These are phyloP conservation scores for Acestrorhynchus altus DNA, from an alignment of 2,797 vertebrate species.

Conservation along the genomic window DNA sequence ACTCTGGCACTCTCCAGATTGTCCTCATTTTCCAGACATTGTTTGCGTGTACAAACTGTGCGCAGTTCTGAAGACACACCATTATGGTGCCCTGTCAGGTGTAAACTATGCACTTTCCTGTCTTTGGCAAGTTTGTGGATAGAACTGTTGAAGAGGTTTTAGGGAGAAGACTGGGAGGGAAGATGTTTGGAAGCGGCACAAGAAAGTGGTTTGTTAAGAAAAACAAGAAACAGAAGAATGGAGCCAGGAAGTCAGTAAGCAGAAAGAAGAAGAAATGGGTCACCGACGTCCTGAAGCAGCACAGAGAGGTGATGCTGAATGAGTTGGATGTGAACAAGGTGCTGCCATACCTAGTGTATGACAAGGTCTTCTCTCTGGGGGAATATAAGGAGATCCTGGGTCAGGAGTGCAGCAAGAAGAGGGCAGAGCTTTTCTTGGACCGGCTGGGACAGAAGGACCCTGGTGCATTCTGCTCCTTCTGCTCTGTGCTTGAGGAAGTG, in stretches of 20 bases:
- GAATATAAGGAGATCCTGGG: constrained; percentile 89
- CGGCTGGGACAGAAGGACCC: constrained; percentile 87
- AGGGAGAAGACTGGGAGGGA: constrained; percentile 65
- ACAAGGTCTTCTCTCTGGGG: constrained; percentile 86
- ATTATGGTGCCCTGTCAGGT: constrained; percentile 62
- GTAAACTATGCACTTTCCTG: constrained; percentile 74
- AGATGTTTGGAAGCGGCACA: constrained; percentile 83
- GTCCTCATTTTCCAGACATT: constrained; percentile 77
- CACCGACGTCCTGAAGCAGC: constrained; percentile 78
- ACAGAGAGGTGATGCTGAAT: constrained; percentile 81
- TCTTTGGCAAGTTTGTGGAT: constrained; percentile 64
- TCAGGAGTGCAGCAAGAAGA: constrained; percentile 75
- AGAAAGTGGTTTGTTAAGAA: constrained; percentile 84
- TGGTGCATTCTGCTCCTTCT: constrained; percentile 85
- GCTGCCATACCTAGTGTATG: constrained; percentile 85
- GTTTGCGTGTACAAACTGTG: constrained; percentile 68
- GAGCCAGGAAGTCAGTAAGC: constrained; percentile 71
- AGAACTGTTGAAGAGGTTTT: constrained; percentile 65
- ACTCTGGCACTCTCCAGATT: constrained; percentile 82
- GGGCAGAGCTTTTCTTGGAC: constrained; percentile 84
- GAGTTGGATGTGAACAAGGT: constrained; percentile 85
- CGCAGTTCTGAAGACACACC: constrained; percentile 62
- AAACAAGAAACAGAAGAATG: constrained; percentile 74
- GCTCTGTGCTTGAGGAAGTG: constrained; percentile 87
- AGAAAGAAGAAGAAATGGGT: constrained; percentile 78